Base-by-base conservation (phyloP, 2,113 vertebrate genomes). In the Anthoscopus minutus region DNA sequence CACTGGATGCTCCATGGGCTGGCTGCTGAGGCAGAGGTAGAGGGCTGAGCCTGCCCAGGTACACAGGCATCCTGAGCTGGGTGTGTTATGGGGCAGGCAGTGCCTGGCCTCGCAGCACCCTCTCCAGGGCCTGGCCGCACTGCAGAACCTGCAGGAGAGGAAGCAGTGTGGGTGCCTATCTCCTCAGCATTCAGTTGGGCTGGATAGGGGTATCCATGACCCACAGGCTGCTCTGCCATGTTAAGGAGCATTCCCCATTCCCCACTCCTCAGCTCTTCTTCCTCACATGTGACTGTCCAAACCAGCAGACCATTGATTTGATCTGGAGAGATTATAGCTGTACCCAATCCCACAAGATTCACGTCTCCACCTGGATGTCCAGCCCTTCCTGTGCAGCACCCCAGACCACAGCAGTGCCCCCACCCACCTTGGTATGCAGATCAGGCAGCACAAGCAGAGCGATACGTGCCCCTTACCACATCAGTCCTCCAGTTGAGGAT, bases 351-450 rank as follows among this genome's bases (percentile, higher is more conserved):
- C 27, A 13, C 27, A 66, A 66, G 47, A 71, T 11, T 51, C 9
- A 5, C 0, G 0, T 65, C 15, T 73, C 66, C 1, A 12, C 28
- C 19, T 47, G 40, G 20, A 19, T 45, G 47, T 28, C 15, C 37
- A 57, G 33, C 22, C 19, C 33, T 53, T 69, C 35, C 65, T 48
- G 4, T 16, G 35, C 33, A 54, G 33, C 38, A 54, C 23, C 38
- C 30, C 1, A 2, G 27, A 38, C 16, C 0, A 0, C 7, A 20
- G 48, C 62, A 38, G 62, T 58, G 48, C 16, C 19, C 57, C 15
- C 1, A 3, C 23, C 42, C 5, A 4, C 37, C 24, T 19, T 24
- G 24, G 40, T 13, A 19, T 1, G 1, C 11, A 7, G 48, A 33
- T 6, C 35, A 31, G 48, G 27, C 25, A 57, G 24, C 0, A 0